Percentiles rank a stretch among this genome's conserved stretches.
Conservation (phyloP, 2,888 invertebrate genomes). For the Drosophila longiperda region DNA sequence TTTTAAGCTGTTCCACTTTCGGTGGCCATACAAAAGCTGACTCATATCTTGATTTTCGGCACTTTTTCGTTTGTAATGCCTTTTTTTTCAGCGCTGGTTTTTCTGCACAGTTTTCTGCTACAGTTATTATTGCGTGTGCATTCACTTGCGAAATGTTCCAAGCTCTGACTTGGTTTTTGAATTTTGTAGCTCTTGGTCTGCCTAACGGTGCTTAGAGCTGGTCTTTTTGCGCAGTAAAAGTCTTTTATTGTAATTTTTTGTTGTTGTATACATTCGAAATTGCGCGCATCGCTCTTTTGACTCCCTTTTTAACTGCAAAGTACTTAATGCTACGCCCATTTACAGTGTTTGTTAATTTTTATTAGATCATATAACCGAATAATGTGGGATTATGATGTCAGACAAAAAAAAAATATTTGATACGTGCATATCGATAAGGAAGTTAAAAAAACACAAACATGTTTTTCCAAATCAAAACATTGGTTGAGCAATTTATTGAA, state of each 20-base stretch:
- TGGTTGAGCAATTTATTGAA: background rate
- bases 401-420: background rate
- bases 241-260: constrained; percentile 11
- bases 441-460: background rate
- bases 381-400: constrained; percentile 26
- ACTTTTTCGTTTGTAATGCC: constrained; percentile 2
- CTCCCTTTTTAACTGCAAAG: constrained; percentile 5
- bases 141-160: constrained; percentile 62
- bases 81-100: background rate
- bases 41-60: constrained; percentile 40
- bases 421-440: constrained; percentile 10
- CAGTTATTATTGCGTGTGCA: constrained; percentile 66
- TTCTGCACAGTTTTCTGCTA: constrained; percentile 62
- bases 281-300: constrained; percentile 46
- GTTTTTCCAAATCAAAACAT: background rate
- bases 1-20: constrained; percentile 43
- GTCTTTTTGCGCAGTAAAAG: constrained; percentile 59
- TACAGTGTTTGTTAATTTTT: constrained; percentile 30
- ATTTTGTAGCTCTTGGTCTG: constrained; percentile 25
- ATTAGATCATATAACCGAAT: constrained; percentile 1
- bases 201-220: constrained; percentile 59
- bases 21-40: constrained; percentile 18
- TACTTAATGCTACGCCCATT: constrained; percentile 31
- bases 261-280: constrained; percentile 41
- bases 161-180: constrained; percentile 17